phyloP scores from a whole-genome alignment of 53 echinoderm and acorn worm genomes.

The Zoroaster sp. region DNA sequence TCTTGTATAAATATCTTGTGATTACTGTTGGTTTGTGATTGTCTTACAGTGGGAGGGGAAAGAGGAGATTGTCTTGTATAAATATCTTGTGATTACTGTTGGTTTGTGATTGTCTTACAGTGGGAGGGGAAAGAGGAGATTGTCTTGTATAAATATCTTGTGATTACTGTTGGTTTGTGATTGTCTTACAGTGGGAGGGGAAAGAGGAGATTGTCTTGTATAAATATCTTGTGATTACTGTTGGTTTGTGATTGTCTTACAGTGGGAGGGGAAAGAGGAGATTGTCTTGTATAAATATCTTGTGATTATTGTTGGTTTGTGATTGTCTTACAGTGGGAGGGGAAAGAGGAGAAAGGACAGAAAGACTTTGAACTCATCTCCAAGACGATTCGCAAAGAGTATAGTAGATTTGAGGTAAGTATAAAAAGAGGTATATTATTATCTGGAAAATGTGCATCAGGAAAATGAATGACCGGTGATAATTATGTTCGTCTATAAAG shows the following conservation, averaged over 20 bases:
- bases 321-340: constrained; percentile 72
- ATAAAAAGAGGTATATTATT: not conserved
- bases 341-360: constrained; percentile 89
- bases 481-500: too few relatives aligned
- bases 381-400: constrained; percentile 91
- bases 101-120: not conserved
- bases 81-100: not conserved
- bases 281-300: not conserved
- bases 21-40: not conserved
- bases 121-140: too few relatives aligned
- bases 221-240: not conserved
- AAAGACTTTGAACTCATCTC: constrained; percentile 95
- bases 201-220: too few relatives aligned
- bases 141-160: too few relatives aligned
- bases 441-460: too few relatives aligned
- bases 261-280: too few relatives aligned
- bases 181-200: too few relatives aligned
- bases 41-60: too few relatives aligned
- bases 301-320: not conserved
- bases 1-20: too few relatives aligned
- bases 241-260: not conserved
- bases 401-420: constrained; percentile 97
- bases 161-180: not conserved
- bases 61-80: too few relatives aligned
- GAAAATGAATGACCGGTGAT: too few relatives aligned